phyloP scores from a whole-genome alignment of 35 echinoderm and acorn worm genomes.

The Holothuria glaberrima region DNA sequence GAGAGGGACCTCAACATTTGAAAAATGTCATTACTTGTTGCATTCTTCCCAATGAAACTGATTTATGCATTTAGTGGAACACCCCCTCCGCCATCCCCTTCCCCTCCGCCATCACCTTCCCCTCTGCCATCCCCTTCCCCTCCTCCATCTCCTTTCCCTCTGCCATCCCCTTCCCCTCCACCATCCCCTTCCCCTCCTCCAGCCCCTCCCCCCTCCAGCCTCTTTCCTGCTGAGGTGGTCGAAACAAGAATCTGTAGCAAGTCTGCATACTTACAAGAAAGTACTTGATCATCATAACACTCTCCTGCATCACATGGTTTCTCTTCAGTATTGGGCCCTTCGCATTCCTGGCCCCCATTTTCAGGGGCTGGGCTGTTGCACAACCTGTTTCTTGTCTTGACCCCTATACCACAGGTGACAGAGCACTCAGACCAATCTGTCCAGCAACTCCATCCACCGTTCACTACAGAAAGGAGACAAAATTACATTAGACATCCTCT shows the following conservation, averaged over 20 bases:
- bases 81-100: too few species aligned
- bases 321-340: constrained; percentile 43
- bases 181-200: background rate
- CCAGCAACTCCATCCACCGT: constrained; percentile 91
- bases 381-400: constrained; percentile 37
- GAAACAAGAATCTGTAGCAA: too few species aligned
- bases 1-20: too few species aligned
- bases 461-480: constrained; percentile 58
- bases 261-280: constrained; percentile 10
- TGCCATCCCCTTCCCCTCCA: too few species aligned
- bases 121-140: too few species aligned
- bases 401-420: constrained; percentile 61
- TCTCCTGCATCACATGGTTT: constrained; percentile 50
- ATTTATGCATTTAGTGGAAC: too few species aligned
- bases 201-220: too few species aligned
- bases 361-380: constrained; percentile 76
- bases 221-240: background rate
- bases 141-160: background rate
- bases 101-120: background rate
- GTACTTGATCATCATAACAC: constrained; percentile 7
- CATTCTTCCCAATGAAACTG: too few species aligned
- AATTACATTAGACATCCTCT: too few species aligned
- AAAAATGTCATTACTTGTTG: too few species aligned
- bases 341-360: constrained; percentile 67
- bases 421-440: constrained; percentile 77